Percentiles rank a stretch among this genome's conserved stretches.
Conservation (phyloP, 1,140 invertebrate species). For the Triops cancriformis region DNA sequence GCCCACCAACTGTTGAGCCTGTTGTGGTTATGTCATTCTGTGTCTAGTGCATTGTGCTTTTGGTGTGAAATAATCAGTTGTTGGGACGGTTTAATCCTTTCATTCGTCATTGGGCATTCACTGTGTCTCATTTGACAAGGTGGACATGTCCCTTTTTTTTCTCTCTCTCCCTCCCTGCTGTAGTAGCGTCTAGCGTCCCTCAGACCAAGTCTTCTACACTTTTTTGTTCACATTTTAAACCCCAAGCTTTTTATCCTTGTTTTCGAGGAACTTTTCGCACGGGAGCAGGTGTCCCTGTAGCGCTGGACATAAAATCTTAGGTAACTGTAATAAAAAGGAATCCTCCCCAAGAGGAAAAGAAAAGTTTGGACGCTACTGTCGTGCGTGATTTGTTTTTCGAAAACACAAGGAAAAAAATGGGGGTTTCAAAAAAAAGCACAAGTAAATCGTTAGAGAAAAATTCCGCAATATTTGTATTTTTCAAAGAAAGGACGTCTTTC, state of each 20-base stretch:
- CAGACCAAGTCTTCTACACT: background rate
- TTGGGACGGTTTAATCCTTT: background rate
- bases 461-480: no score
- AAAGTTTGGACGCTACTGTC: background rate
- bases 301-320: constrained; percentile 2
- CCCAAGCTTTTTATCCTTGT: background rate
- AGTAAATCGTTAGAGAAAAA: background rate
- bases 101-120: background rate
- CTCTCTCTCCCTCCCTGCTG: no score
- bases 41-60: background rate
- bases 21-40: background rate
- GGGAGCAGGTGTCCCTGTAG: constrained; percentile 11
- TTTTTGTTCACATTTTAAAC: background rate
- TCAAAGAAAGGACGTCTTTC: no score
- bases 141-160: background rate
- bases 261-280: background rate
- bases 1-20: background rate
- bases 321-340: background rate
- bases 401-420: background rate
- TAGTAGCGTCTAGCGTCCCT: no score
- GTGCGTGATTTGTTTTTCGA: background rate
- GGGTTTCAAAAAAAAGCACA: background rate
- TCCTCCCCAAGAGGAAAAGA: background rate
- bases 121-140: background rate
- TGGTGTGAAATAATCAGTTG: background rate